Conservation (phyloP, 2,113 vertebrate species). For the Regulus satrapa region DNA sequence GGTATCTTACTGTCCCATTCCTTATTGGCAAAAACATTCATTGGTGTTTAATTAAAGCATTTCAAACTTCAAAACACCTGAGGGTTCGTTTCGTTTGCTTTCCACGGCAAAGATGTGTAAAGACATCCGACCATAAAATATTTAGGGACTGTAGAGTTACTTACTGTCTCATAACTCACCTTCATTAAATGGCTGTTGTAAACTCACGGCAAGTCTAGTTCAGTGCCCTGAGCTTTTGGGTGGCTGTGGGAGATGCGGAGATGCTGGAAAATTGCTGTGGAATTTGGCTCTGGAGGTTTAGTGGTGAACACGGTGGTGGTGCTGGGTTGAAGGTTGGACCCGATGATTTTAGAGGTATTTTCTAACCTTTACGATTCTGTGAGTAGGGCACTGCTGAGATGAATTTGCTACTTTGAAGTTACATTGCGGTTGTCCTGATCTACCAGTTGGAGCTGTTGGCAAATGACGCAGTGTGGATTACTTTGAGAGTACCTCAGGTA, state of each 20-base stretch:
- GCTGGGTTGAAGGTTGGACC: background rate
- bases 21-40: background rate
- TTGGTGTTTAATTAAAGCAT: background rate
- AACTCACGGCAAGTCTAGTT: background rate
- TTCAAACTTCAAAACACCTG: background rate
- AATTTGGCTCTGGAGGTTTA: background rate
- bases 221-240: background rate
- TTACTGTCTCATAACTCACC: background rate
- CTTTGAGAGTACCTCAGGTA: background rate
- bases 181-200: background rate
- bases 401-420: background rate
- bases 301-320: background rate
- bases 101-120: background rate
- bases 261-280: rapidly evolving
- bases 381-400: background rate
- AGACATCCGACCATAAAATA: background rate
- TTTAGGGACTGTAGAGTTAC: background rate
- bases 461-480: background rate
- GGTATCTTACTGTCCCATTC: background rate
- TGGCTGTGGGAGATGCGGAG: background rate
- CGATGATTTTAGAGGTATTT: background rate
- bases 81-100: background rate
- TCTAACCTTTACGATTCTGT: background rate
- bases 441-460: background rate
- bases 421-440: background rate